Evolutionary conservation across 2,888 invertebrate species (phyloP).

Genomic region (Eristalinus aeneus): DNA sequence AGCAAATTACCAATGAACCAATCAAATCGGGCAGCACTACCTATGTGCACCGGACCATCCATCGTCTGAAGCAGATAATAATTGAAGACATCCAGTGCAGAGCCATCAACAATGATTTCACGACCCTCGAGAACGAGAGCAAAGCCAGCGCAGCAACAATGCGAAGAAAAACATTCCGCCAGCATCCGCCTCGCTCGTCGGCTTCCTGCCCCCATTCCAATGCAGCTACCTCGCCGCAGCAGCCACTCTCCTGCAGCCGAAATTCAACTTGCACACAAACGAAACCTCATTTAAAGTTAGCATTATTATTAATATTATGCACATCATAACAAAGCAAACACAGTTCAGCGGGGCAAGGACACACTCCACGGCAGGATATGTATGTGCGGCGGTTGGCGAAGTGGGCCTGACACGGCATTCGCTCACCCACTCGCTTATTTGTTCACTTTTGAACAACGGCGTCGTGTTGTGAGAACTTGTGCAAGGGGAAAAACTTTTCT

Average conservation of each 20-base stretch:
- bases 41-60: background rate
- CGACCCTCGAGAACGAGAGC: background rate
- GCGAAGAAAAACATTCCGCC: background rate
- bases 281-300: slow-evolving; percentile 71
- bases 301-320: slow-evolving; percentile 69
- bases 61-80: slow-evolving; percentile 32
- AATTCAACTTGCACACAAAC: slow-evolving; percentile 58
- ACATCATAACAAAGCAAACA: slow-evolving; percentile 69
- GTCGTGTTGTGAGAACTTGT: background rate
- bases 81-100: slow-evolving; percentile 40
- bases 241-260: slow-evolving; percentile 1
- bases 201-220: background rate
- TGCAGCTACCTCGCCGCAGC: too few species aligned
- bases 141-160: background rate
- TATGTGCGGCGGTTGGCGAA: background rate
- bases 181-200: background rate
- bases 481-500: slow-evolving; percentile 49
- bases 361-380: slow-evolving; percentile 13
- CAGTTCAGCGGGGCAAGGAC: slow-evolving; percentile 68
- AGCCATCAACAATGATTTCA: slow-evolving; percentile 18
- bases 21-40: background rate
- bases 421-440: background rate
- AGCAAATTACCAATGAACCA: background rate
- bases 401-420: background rate
- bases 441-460: background rate